Evolutionary conservation across 2,797 vertebrate species (phyloP), one percentile per base, ranked within the genome.

Genomic region (Darevskia nairensis): DNA sequence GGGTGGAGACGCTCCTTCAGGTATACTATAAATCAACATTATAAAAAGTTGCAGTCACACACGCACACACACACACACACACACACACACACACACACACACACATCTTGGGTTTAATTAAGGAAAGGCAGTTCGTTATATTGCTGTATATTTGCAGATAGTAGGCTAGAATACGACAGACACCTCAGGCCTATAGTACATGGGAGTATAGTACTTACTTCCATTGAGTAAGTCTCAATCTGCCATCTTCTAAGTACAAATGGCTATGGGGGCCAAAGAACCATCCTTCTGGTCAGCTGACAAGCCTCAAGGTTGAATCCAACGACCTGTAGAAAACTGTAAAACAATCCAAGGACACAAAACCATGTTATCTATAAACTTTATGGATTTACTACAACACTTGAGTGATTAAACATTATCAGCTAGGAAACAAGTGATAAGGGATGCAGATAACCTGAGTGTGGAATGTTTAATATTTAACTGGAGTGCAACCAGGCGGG

Each of bases 371-470:
- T 71, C 84, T 25, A 32, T 86, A 86, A 85, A 89, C 39, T 86
- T 92, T 91, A 90, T 88, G 91, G 86, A 35, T 88, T 82, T 77
- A 35, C 71, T 50, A 25, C 19, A 64, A 32, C 59, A 75, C 59
- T 74, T 75, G 23, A 76, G 72, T 35, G 74, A 69, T 76, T 82
- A 76, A 68, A 77, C 29, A 25, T 32, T 69, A 50, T 83, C 72
- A 39, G 41, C 8, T 32, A 84, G 85, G 90, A 92, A 94, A 91
- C 90, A 92, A 55, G 50, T 46, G 92, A 94, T 93, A 94, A 93
- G 77, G 86, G 66, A 76, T 41, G 69, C 61, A 69, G 46, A 77
- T 69, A 55, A n/a, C 69, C 23, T 35, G 41, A 82, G 61, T 64
- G 61, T 64, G 61, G 61, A 23, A 23, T 76, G 90, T 89, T 91